Percentiles rank a stretch among this genome's conserved stretches.
phyloP scores from a whole-genome alignment of 2,113 vertebrate genomes.

The Fukomys damarensis region DNA sequence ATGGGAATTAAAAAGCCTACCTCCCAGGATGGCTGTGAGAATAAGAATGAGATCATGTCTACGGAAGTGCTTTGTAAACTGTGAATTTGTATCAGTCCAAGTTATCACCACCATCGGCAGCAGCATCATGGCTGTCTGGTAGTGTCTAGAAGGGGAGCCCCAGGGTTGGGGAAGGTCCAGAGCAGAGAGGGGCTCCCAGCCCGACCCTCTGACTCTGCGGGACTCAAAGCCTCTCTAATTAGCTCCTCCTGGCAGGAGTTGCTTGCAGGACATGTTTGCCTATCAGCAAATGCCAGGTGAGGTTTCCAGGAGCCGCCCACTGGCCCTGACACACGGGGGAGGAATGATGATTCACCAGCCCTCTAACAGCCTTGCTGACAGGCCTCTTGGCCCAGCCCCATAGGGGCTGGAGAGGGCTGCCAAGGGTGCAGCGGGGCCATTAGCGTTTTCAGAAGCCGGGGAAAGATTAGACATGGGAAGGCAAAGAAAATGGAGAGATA shows the following conservation, averaged over 20 bases:
- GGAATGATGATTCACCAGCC: conserved; percentile 64
- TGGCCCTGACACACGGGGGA: conserved; percentile 66
- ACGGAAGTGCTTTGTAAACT: conserved; percentile 60
- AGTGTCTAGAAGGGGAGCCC: conserved; percentile 65
- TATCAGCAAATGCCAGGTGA: conserved; percentile 70
- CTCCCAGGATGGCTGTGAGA: conserved; percentile 67
- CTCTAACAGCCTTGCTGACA: conserved; percentile 69
- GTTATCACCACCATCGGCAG: conserved; percentile 55
- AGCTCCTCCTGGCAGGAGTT: conserved; percentile 56
- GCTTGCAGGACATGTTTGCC: conserved; percentile 65
- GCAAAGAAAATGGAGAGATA: background rate
- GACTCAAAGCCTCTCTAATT: conserved; percentile 51
- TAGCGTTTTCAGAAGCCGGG: background rate
- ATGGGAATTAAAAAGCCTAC: conserved; percentile 58
- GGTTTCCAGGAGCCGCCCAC: conserved; percentile 80
- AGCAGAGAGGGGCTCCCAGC: conserved; percentile 56
- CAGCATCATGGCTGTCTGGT: conserved; percentile 16
- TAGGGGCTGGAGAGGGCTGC: conserved; percentile 19
- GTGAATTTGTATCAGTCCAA: conserved; percentile 33
- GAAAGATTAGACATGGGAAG: background rate
- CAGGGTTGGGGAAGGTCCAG: conserved; percentile 50
- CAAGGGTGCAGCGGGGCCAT: background rate
- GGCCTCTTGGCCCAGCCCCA: conserved; percentile 29
- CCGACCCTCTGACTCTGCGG: conserved; percentile 55
- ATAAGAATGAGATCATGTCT: conserved; percentile 75